phyloP scores from a whole-genome alignment of 2,888 invertebrate genomes.

The Eulithis prunata region DNA sequence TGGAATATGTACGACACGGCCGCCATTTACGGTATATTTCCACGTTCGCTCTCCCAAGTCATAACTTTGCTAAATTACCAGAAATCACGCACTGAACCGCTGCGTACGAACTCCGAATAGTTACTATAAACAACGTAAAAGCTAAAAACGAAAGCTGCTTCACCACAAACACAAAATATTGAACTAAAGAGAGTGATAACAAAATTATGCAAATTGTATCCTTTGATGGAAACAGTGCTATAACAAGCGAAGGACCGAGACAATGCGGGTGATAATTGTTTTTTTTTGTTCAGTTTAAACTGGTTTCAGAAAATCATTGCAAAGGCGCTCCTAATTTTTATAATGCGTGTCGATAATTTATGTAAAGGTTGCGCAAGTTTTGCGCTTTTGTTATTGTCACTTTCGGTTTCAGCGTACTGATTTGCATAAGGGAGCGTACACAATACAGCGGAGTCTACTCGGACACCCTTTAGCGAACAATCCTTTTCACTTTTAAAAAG shows the following conservation, averaged over 20 bases:
- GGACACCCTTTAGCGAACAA: constrained; percentile 72
- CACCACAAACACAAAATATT: constrained; percentile 80
- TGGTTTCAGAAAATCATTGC: constrained; percentile 58
- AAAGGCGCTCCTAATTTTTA: constrained; percentile 70
- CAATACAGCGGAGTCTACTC: constrained; percentile 55
- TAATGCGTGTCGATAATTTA: constrained; percentile 81
- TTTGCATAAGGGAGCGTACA: constrained; percentile 77
- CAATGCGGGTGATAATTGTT: constrained; percentile 62
- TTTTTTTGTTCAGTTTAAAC: constrained; percentile 60
- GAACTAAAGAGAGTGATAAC: constrained; percentile 58
- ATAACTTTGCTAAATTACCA: constrained; percentile 48
- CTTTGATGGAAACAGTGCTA: constrained; percentile 49
- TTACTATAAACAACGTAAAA: constrained; percentile 53
- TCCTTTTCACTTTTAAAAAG: constrained; percentile 80
- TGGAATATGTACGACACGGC: constrained; percentile 76
- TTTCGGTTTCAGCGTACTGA: constrained; percentile 81
- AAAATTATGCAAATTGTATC: constrained; percentile 73
- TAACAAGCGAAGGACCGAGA: constrained; percentile 49
- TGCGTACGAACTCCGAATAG: constrained; percentile 48
- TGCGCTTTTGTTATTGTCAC: constrained; percentile 65
- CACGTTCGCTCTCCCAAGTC: constrained; percentile 54
- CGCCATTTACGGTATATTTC: constrained; percentile 63
- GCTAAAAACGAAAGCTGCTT: constrained; percentile 68
- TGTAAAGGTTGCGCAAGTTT: constrained; percentile 73
- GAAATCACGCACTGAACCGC: constrained; percentile 59